Evolutionary conservation across 2,888 invertebrate genomes (phyloP).

Genomic region (Xestoiulus laeticollis): DNA sequence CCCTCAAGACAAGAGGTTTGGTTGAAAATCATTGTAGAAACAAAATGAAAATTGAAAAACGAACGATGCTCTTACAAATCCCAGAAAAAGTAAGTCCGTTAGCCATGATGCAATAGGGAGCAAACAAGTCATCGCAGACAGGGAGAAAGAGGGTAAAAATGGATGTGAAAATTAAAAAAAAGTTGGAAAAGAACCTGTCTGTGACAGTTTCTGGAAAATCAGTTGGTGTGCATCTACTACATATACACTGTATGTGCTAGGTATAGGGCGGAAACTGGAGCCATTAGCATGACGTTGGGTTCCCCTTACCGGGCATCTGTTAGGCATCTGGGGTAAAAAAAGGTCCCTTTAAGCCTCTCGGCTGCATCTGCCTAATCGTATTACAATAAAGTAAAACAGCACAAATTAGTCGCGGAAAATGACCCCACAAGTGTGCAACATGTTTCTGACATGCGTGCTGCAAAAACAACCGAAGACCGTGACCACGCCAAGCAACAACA

Average conservation of each 20-base stretch:
- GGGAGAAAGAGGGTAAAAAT: not conserved
- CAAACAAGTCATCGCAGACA: not conserved
- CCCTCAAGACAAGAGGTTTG: not conserved
- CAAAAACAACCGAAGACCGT: not conserved
- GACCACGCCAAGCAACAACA: not conserved
- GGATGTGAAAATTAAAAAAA: not conserved
- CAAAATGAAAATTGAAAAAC: not conserved
- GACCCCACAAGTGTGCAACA: not conserved
- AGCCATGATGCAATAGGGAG: not conserved
- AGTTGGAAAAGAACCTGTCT: not conserved
- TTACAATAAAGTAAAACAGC: conserved; percentile 29
- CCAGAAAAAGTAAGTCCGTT: not conserved
- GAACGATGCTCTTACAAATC: not conserved
- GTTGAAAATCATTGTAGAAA: not conserved
- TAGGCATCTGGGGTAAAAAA: not conserved
- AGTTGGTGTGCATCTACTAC: not conserved
- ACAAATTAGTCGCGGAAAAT: conserved; percentile 1
- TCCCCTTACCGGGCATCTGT: not conserved
- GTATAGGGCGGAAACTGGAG: conserved; percentile 6
- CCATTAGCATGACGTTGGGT: not conserved
- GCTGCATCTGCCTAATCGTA: not conserved
- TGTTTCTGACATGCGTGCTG: not conserved
- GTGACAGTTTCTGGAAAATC: conserved; percentile 31
- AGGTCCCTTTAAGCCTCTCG: not conserved
- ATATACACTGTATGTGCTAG: too few species aligned